A percentile compares a stretch with the other conserved stretches of the same genome.
Conservation (phyloP, 2,113 vertebrate species). For the Pipa parva region DNA sequence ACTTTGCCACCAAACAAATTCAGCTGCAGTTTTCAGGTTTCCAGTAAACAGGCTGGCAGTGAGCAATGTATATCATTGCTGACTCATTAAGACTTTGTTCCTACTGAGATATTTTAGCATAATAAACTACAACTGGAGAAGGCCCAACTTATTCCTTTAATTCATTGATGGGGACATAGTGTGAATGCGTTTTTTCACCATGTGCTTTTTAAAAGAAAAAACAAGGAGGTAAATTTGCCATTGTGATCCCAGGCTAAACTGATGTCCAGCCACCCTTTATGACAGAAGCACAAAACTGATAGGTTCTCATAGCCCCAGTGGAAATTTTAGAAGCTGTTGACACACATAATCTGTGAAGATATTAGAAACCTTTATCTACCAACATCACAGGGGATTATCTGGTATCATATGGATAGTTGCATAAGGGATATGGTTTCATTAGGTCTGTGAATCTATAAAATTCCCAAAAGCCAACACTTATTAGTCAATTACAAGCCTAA, state of each 20-base stretch:
- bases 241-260: too few species aligned
- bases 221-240: too few species aligned
- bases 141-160: not conserved
- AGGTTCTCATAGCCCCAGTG: slow-evolving; percentile 12
- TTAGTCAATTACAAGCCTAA: too few species aligned
- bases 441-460: not conserved
- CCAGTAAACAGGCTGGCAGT: not conserved
- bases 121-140: not conserved
- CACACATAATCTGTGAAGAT: slow-evolving; percentile 6
- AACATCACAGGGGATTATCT: slow-evolving; percentile 9
- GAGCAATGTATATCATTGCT: not conserved
- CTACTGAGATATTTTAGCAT: not conserved
- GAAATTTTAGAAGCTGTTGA: slow-evolving; percentile 10
- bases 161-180: not conserved
- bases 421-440: not conserved
- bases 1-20: not conserved
- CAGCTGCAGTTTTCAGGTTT: not conserved
- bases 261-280: not conserved
- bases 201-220: too few species aligned
- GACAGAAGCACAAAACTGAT: slow-evolving; percentile 9
- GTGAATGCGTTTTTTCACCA: not conserved
- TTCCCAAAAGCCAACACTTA: not conserved
- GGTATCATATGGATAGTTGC: not conserved
- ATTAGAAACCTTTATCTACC: slow-evolving; percentile 6
- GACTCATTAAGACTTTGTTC: not conserved